Evolutionary conservation across 2,797 vertebrate species (phyloP), one percentile per base, ranked within the genome.

Genomic region (Falco columbarius): DNA sequence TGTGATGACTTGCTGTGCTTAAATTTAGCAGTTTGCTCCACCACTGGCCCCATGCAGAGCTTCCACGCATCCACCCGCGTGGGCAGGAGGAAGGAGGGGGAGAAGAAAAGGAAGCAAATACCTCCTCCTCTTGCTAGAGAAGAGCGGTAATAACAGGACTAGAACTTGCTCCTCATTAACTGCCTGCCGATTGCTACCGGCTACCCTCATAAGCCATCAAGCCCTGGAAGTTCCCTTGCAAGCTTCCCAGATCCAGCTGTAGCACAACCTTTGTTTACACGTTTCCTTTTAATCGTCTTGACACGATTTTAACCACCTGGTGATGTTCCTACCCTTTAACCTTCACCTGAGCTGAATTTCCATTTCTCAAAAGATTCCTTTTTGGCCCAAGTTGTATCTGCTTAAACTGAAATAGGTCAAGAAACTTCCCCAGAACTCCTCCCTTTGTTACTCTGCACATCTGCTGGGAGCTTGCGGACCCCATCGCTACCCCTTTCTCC

Each of bases 361-460:
- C 0, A 0, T 15, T 40, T 54, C 19, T 20, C 73, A 44, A 6
- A 59, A 47, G 19, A 19, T 5, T 10, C 29, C 3, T 20, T 47
- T 4, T 24, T 71, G 47, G 27, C 32, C 11, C 22, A 56, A 42
- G 9, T 30, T 29, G 42, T 65, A 36, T 8, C 65, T 49, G 30
- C 44, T 55, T 62, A n/a, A 51, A 2, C 3, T 12, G 30, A 73
- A 85, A 52, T 0, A 32, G 70, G 70, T 46, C 47, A 77, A 54
- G 54, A 86, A 86, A 16, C 58, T 23, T 29, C 14, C 18, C 54
- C 49, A 40, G 24, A 52, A 47, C 49, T 79, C 14, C 15, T 38
- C 34, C n/a, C 13, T 71, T 58, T 9, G 11, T 17, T 20, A 17
- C 59, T 59, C 52, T 16, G 14, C 19, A 7, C 32, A 38, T 14